Evolutionary conservation across 2,113 vertebrate genomes (phyloP).

Genomic region (Cnemophilus loriae): DNA sequence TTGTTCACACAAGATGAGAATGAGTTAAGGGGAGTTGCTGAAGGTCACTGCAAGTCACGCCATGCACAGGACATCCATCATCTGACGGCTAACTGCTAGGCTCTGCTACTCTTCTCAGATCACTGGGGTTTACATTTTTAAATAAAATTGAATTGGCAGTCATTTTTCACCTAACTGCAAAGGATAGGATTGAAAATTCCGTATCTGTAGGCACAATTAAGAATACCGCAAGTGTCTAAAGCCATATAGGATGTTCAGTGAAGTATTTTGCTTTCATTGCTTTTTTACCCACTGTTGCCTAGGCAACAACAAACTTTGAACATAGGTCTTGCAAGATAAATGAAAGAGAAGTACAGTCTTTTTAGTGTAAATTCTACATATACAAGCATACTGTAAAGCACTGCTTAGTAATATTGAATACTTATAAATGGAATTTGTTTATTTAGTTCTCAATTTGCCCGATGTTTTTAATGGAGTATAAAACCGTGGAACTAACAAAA

Average conservation of each 20-base stretch:
- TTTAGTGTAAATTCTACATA: background rate
- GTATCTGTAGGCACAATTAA: background rate
- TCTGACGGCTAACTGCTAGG: background rate
- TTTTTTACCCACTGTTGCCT: background rate
- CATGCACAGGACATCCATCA: background rate
- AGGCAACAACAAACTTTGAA: background rate
- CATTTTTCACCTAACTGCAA: background rate
- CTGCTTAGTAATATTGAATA: background rate
- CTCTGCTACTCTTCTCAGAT: background rate
- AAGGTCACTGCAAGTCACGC: background rate
- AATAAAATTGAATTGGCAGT: background rate
- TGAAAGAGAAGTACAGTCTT: background rate
- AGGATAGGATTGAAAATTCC: background rate
- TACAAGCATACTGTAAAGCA: background rate
- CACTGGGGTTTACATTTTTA: background rate
- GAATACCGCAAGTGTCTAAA: background rate
- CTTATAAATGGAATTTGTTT: background rate
- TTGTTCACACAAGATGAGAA: background rate
- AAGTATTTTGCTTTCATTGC: background rate
- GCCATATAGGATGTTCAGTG: background rate
- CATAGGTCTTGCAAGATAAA: background rate
- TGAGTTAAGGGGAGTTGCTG: background rate
- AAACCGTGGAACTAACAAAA: background rate
- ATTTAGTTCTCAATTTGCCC: background rate
- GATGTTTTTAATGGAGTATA: background rate